A percentile compares a stretch with the other conserved stretches of the same genome.
phyloP scores from a whole-genome alignment of 2,888 invertebrate genomes.

The Drosophila lutescens region DNA sequence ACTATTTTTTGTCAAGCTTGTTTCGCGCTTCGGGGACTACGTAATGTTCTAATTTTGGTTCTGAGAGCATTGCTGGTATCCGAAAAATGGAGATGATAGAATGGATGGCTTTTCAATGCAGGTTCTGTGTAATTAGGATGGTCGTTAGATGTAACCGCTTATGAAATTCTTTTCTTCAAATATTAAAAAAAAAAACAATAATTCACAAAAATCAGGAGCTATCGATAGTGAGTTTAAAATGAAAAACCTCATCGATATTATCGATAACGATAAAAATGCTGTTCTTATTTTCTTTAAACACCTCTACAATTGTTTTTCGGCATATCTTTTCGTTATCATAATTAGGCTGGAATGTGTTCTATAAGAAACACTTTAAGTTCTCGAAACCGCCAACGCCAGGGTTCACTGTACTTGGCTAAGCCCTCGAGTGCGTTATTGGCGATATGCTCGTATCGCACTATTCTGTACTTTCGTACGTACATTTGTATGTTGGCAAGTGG shows the following conservation, averaged over 20 bases:
- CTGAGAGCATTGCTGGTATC: conserved; percentile 40
- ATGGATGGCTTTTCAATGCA: not conserved
- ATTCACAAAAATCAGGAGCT: too few relatives aligned
- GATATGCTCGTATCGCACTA: conserved; percentile 54
- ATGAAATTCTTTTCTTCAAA: not conserved
- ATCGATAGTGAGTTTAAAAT: not conserved
- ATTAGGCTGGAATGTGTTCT: not conserved
- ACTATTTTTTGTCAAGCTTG: conserved; percentile 18
- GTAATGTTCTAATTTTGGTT: conserved; percentile 68
- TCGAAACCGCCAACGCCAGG: not conserved
- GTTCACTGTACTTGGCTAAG: conserved; percentile 29
- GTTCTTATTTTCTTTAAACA: too few relatives aligned
- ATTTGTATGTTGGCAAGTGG: conserved; percentile 25
- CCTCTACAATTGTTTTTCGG: too few relatives aligned
- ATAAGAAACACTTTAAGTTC: not conserved
- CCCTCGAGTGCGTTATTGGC: conserved; percentile 34
- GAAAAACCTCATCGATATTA: too few relatives aligned
- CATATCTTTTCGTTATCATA: too few relatives aligned
- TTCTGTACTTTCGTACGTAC: conserved; percentile 11
- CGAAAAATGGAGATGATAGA: not conserved
- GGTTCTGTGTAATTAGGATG: not conserved
- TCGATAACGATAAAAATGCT: too few relatives aligned
- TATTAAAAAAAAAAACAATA: not conserved
- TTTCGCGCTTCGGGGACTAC: conserved; percentile 36
- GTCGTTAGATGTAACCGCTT: too few relatives aligned